Conservation (phyloP, 2,113 vertebrate genomes). For the Ammodytes dubius region DNA sequence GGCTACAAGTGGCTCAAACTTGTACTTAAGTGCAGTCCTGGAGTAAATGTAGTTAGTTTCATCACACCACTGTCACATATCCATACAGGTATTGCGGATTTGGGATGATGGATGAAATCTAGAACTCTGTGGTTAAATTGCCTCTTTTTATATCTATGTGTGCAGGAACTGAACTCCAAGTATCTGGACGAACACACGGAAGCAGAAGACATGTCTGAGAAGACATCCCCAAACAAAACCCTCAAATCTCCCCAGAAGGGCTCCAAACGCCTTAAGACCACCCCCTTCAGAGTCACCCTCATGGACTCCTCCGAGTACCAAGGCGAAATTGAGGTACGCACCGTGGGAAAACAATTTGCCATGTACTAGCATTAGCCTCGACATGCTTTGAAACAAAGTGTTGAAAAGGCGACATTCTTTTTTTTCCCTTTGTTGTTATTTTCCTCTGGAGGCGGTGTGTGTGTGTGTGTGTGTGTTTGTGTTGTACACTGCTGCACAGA, state of each 20-base stretch:
- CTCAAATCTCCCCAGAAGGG: constrained; percentile 95
- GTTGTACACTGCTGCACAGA: constrained; percentile 31
- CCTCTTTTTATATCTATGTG: constrained; percentile 1
- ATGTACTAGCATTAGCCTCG: constrained; percentile 13
- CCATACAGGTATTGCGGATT: neutral
- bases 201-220: constrained; percentile 91
- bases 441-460: constrained; percentile 24
- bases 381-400: constrained; percentile 22
- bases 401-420: neutral
- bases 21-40: no score
- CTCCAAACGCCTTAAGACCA: constrained; percentile 91
- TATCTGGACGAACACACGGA: constrained; percentile 87
- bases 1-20: no score
- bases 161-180: constrained; percentile 81
- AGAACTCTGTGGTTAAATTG: neutral
- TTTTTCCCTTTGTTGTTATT: constrained; percentile 40
- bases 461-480: constrained; percentile 12
- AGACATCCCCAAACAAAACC: constrained; percentile 93
- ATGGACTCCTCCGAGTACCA: constrained; percentile 92
- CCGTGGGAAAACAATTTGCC: neutral
- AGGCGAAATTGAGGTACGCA: constrained; percentile 92
- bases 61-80: no score
- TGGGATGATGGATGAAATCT: neutral
- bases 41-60: no score
- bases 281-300: constrained; percentile 92